phyloP scores from a whole-genome alignment of 1,140 invertebrate species.

The Drosophila varians region DNA sequence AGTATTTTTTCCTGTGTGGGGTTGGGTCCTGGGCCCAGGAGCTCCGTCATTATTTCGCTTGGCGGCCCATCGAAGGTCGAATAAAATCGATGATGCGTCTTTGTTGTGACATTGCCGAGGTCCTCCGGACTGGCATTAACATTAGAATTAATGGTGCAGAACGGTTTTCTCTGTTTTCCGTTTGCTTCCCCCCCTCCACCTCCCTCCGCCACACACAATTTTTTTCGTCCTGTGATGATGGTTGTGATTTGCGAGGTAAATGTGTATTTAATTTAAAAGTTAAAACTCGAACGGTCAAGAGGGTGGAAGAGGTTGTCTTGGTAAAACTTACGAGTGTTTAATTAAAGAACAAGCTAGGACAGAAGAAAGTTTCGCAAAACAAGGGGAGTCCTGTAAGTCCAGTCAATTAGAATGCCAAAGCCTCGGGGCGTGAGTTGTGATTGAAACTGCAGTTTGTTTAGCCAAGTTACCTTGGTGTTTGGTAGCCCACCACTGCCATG shows the following conservation, averaged over 20 bases:
- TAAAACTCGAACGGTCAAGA: constrained; percentile 45
- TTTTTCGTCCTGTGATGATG: constrained; percentile 1
- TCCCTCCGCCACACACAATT: too few species aligned
- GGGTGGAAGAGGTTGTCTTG: constrained; percentile 7
- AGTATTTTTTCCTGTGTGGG: background rate
- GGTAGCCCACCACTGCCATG: background rate
- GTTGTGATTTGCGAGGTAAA: constrained; percentile 56
- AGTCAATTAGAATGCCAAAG: constrained; percentile 39
- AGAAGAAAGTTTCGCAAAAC: constrained; percentile 15
- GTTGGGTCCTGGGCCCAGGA: constrained; percentile 25
- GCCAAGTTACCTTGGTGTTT: constrained; percentile 17
- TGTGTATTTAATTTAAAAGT: constrained; percentile 77
- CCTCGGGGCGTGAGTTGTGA: constrained; percentile 10
- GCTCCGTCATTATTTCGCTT: constrained; percentile 69
- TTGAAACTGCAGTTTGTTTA: constrained; percentile 26
- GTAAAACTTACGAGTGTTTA: constrained; percentile 32
- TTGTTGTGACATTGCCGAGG: constrained; percentile 40
- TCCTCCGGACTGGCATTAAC: constrained; percentile 68
- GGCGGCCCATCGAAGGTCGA: constrained; percentile 75
- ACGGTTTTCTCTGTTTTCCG: constrained; percentile 41
- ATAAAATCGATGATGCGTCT: constrained; percentile 72
- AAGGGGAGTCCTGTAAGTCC: background rate
- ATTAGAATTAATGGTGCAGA: constrained; percentile 80
- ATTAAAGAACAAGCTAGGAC: constrained; percentile 11
- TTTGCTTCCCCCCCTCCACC: constrained; percentile 37